Conservation (phyloP, 2,113 vertebrate species). For the Gavialis gangeticus region DNA sequence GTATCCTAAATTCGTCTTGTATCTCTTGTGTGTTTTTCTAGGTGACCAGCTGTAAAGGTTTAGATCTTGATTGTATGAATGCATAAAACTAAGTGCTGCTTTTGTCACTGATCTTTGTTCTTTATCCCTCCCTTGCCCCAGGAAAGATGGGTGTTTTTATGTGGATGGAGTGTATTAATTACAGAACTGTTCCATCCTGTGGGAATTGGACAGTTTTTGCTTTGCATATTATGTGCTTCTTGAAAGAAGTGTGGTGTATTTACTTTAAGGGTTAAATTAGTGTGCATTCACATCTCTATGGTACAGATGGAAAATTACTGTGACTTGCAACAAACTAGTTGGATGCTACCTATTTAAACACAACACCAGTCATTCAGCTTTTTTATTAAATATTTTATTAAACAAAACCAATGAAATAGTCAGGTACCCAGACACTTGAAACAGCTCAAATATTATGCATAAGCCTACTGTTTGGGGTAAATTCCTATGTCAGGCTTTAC, state of each 20-base stretch:
- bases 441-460: conserved; percentile 24
- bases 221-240: conserved; percentile 69
- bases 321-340: conserved; percentile 62
- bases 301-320: conserved; percentile 71
- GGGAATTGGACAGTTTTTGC: conserved; percentile 58
- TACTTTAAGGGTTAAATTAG: conserved; percentile 55
- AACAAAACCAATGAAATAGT: conserved; percentile 40
- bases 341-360: conserved; percentile 66
- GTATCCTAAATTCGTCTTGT: conserved; percentile 62
- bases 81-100: conserved; percentile 72
- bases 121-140: conserved; percentile 49
- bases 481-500: conserved; percentile 48
- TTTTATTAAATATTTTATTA: conserved; percentile 66
- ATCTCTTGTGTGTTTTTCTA: conserved; percentile 64
- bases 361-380: conserved; percentile 52
- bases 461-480: conserved; percentile 48
- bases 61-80: conserved; percentile 65
- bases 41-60: conserved; percentile 67
- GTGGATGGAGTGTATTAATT: conserved; percentile 63
- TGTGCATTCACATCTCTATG: conserved; percentile 62
- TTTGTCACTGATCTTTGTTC: conserved; percentile 53
- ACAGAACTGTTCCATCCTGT: conserved; percentile 60
- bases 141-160: conserved; percentile 35
- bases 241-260: conserved; percentile 62
- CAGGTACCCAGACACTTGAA: conserved; percentile 53